Conservation (phyloP, 2,113 vertebrate genomes). For the Brachionichthys hirsutus region DNA sequence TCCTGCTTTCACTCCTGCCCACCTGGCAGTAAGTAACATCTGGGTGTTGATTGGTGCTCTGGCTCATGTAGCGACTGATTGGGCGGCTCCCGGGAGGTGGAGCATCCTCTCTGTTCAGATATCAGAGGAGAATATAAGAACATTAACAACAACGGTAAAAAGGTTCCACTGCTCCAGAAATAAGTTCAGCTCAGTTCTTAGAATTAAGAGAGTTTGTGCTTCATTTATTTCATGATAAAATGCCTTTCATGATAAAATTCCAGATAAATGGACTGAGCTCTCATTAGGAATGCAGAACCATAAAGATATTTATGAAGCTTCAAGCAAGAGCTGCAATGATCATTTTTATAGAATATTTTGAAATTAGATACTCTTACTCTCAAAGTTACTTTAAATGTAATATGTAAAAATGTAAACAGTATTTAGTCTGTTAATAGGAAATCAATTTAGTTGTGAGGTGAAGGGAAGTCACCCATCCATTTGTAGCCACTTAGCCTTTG, state of each 20-base stretch:
- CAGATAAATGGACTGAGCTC: neutral
- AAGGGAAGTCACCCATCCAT: too few species aligned
- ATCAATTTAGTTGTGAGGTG: too few species aligned
- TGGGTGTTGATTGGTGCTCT: conserved; percentile 35
- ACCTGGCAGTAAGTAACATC: conserved; percentile 51
- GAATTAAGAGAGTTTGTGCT: neutral
- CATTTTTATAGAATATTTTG: neutral
- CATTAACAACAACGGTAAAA: conserved; percentile 1
- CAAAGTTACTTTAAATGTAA: too few species aligned
- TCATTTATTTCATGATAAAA: neutral
- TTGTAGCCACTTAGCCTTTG: too few species aligned
- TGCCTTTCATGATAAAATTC: neutral
- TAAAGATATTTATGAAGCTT: neutral
- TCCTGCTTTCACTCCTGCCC: neutral
- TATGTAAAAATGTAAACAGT: too few species aligned
- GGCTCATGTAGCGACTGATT: conserved; percentile 53
- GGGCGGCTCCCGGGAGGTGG: conserved; percentile 67
- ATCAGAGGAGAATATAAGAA: neutral
- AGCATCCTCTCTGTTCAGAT: conserved; percentile 66
- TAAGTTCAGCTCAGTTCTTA: neutral
- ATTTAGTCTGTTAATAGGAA: too few species aligned
- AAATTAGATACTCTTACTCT: too few species aligned
- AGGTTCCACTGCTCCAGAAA: neutral
- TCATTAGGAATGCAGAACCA: neutral
- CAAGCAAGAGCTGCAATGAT: neutral